Evolutionary conservation across 1,140 invertebrate genomes (phyloP), one percentile per base, ranked within the genome.

Genomic region (Diachasmimorpha longicaudata): DNA sequence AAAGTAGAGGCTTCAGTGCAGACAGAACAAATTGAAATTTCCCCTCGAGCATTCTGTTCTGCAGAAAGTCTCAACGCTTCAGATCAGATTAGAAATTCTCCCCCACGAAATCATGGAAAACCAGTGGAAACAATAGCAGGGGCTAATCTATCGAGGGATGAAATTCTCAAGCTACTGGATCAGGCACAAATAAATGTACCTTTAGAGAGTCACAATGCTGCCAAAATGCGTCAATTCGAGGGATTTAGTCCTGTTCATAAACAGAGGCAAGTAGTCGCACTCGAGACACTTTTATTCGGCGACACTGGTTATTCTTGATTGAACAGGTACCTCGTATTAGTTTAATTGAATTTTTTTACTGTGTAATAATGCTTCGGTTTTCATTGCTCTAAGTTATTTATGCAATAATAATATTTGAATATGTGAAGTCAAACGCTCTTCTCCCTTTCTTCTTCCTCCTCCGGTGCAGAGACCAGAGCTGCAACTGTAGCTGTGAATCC

Each of bases 231-330:
- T 73, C 80, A 78, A 70, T 74, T 80, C 66, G 58, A 71, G 39
- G 48, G n/a, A 68, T 69, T 72, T 46, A 39, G 48, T 67, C 16
- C 58, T 63, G 42, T 14, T n/a, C 46, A 78, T 58, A 80, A 82
- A 79, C 84, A 87, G 74, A 87, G 86, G 85, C 85, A 88, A 85
- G 85, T 88, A 69, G 81, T 85, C 68, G 82, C 81, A 55, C 83
- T 89, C 66, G 87, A 89, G 82, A 85, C 81, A 76, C 81, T 88
- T 70, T 79, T 88, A 72, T 86, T 89, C 73, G 86, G 87, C 23
- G 86, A 88, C 72, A 80, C 83, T 66, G 72, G 72, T 69, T 85
- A 79, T 75, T 67, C 72, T 73, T 77, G 55, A 77, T 69, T 37
- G 52, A 31, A 55, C 19, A 48, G 39, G 37, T 74, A 9, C 72